A percentile compares a stretch with the other conserved stretches of the same genome.
Evolutionary conservation across 2,113 vertebrate species (phyloP).

Genomic region (Brienomyrus longianalis): DNA sequence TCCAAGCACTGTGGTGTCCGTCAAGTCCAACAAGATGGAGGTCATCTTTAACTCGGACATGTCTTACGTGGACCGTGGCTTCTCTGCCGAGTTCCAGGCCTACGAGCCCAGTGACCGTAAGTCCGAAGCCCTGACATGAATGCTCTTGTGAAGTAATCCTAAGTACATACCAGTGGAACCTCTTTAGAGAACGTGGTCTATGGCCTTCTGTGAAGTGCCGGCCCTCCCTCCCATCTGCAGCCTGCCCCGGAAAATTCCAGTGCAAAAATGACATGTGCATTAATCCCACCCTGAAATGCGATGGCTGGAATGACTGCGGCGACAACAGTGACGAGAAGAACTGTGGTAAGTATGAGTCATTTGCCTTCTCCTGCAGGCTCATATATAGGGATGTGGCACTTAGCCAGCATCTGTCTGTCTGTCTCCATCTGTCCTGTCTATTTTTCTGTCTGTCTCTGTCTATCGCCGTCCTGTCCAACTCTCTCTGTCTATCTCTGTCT

Average conservation of each 20-base stretch:
- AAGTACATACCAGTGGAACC: background rate
- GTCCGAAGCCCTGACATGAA: conserved; percentile 25
- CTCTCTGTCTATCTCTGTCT: background rate
- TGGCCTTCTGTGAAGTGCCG: background rate
- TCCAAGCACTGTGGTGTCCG: conserved; percentile 57
- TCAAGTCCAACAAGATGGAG: conserved; percentile 54
- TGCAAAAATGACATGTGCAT: conserved; percentile 77
- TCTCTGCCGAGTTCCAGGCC: conserved; percentile 70
- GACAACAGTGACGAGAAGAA: conserved; percentile 72
- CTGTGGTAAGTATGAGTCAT: conserved; percentile 67
- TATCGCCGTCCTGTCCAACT: no score
- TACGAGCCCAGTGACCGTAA: conserved; percentile 77
- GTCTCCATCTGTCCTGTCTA: no score
- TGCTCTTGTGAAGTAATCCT: background rate
- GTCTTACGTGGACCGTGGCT: conserved; percentile 72
- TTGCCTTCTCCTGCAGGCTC: background rate
- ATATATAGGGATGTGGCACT: background rate
- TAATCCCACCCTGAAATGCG: conserved; percentile 56
- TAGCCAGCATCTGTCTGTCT: background rate
- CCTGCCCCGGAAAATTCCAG: conserved; percentile 67
- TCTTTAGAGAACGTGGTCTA: background rate
- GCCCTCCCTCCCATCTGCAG: conserved; percentile 38
- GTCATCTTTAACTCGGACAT: conserved; percentile 71
- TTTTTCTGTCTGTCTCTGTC: background rate
- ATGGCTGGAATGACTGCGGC: conserved; percentile 79